Evolutionary conservation across 2,113 vertebrate species (phyloP), one percentile per base, ranked within the genome.

Genomic region (Protomyctophum bolini): DNA sequence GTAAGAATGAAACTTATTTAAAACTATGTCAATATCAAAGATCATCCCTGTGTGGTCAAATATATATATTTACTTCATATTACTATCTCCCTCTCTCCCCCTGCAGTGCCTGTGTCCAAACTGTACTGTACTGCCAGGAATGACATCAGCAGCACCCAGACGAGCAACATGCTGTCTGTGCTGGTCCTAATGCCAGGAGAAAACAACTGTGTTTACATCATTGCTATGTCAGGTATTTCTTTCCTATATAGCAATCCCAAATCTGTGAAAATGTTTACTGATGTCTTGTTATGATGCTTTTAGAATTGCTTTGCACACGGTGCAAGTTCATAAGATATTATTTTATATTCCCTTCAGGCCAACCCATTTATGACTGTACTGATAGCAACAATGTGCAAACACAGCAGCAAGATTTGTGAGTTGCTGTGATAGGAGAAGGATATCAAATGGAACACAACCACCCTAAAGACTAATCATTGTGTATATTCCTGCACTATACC

Each of bases 321-420:
- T 50, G 8, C 10, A 45, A 12, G 2, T 49, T 50, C 12, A 74
- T 8, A 14, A 41, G 55, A 1, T 1, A 10, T 1, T 56, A 0
- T 10, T 47, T 33, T 58, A 3, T 33, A 1, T 58, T 54, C 41
- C 6, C 33, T 56, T 15, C 66, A 90, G 88, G 50, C 63, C 86
- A 90, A 68, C 72, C 80, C 6, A 7, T 68, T 58, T 85, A 89
- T 67, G 76, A 86, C 80, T 89, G 87, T 5, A 45, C 33, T 1
- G 80, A 84, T 61, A 79, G 80, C n/a, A n/a, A n/a, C n/a, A n/a
- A n/a, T n/a, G n/a, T n/a, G n/a, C n/a, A n/a, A n/a, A n/a, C n/a
- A n/a, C n/a, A n/a, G n/a, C n/a, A n/a, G n/a, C n/a, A n/a, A n/a
- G n/a, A n/a, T n/a, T n/a, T n/a, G n/a, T n/a, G n/a, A n/a, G n/a